Percentiles rank a stretch among this genome's conserved stretches.
Conservation (phyloP, 2,113 vertebrate genomes). For the Trematomus loennbergii region DNA sequence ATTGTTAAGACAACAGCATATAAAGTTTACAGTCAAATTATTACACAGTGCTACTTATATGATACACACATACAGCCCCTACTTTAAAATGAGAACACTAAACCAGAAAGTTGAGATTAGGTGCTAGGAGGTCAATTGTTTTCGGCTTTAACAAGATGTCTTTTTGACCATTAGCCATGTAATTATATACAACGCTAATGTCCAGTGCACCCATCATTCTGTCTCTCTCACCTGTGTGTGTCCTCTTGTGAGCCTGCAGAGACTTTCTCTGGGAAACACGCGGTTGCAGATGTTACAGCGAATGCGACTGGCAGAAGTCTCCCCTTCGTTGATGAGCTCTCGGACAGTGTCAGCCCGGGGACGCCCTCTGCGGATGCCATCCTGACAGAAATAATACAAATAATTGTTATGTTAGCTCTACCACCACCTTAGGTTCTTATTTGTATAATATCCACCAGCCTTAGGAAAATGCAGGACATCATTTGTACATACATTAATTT, state of each 20-base stretch:
- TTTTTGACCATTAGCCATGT: not conserved
- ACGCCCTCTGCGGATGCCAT: conserved; percentile 92
- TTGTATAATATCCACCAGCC: not conserved
- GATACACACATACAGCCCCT: not conserved
- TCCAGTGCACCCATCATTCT: not conserved
- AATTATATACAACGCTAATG: too few relatives aligned
- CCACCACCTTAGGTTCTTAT: not conserved
- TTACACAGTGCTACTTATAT: not conserved
- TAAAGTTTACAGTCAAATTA: not conserved
- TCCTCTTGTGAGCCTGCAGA: conserved; percentile 96
- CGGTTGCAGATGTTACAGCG: conserved; percentile 97
- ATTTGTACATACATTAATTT: too few relatives aligned
- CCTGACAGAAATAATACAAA: conserved; percentile 78
- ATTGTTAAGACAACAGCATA: not conserved
- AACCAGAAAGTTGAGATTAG: not conserved
- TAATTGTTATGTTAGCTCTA: not conserved
- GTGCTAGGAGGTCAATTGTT: not conserved
- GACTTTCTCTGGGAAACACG: conserved; percentile 98
- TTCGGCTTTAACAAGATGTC: not conserved
- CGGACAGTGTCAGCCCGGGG: conserved; percentile 95
- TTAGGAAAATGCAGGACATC: not conserved
- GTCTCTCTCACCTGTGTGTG: conserved; percentile 91
- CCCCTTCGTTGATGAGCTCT: conserved; percentile 95
- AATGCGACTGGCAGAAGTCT: conserved; percentile 96
- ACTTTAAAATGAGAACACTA: not conserved